phyloP scores from a whole-genome alignment of 2,113 vertebrate species.

The Pseudorasbora parva region DNA sequence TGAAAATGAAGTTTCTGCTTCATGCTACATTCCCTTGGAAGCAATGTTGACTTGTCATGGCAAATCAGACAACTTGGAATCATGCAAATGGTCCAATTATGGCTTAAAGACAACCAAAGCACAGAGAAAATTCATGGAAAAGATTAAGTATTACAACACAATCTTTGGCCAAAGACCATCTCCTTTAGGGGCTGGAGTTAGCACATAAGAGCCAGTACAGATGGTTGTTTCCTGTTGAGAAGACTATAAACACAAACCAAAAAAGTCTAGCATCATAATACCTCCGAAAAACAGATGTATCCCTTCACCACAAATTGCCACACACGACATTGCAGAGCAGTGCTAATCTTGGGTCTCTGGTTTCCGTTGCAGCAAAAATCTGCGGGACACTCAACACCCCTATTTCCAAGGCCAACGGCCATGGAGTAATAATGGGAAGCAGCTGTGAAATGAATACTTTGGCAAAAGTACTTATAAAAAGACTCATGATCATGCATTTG shows the following conservation, averaged over 20 bases:
- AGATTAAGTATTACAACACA: constrained; percentile 28
- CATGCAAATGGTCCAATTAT: constrained; percentile 17
- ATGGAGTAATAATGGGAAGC: constrained; percentile 71
- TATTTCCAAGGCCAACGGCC: constrained; percentile 61
- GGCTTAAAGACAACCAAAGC: constrained; percentile 11
- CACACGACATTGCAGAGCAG: constrained; percentile 10
- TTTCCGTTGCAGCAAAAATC: constrained; percentile 62
- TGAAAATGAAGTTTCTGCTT: constrained; percentile 27
- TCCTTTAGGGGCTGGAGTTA: constrained; percentile 16
- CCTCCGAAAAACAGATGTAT: constrained; percentile 43
- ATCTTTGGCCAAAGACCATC: constrained; percentile 12
- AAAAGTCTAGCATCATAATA: constrained; percentile 20
- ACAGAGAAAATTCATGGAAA: constrained; percentile 20
- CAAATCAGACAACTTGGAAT: constrained; percentile 18
- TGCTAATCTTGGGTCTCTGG: constrained; percentile 54
- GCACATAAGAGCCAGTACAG: constrained; percentile 2
- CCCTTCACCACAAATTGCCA: constrained; percentile 26
- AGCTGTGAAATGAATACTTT: constrained; percentile 68
- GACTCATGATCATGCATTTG: constrained; percentile 57
- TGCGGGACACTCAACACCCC: constrained; percentile 64
- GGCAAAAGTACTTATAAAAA: constrained; percentile 67
- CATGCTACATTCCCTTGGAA: neutral
- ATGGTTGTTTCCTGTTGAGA: constrained; percentile 31
- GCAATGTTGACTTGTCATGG: neutral
- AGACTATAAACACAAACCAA: constrained; percentile 28